Base-by-base conservation (phyloP, 2,888 invertebrate species). In the Caenorhabditis uteleia region DNA sequence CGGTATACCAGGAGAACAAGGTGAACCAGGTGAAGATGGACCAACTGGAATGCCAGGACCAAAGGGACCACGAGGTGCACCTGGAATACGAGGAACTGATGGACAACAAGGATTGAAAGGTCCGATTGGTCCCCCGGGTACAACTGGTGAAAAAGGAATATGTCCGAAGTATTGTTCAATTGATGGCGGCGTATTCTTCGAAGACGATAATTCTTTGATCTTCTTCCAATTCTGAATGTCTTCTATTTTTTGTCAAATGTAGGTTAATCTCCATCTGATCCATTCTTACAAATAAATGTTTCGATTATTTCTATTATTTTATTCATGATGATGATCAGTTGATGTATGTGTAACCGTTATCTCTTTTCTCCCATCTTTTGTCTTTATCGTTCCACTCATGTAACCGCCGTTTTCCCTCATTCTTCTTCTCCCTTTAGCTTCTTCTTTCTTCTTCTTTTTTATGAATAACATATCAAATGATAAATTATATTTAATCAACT, bases 71-170 rank as follows among this genome's bases (percentile, higher is more conserved):
- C 42, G 55, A 0, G 65, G 65, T 31, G 21, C 43, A 10, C 47
- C 59, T 4, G 65, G 65, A 43, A 55, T 55, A n/a, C 65, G 55
- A 6, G 65, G 65, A 39, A 59, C 43, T n/a, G 66, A 60, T 42
- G 60, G 60, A 20, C 60, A 60, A 16, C 50, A 55, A 6, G 65
- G 77, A 45, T 33, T 59, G 3, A 42, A 59, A 34, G 75, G 77
- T 23, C 75, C 74, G 0, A 55, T 54, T 4, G 77, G 77, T 16
- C 62, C 65, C 12, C 66, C 70, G 12, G 71, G 75, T 21, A 45
- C 43, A 16, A 46, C 66, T 1, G 70, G 75, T 36, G 59, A 65
- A 34, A 23, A 44, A 5, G 65, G 65, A 38, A 59, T 65, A 10
- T 65, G 65, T 59, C 65, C 65, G 20, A 65, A 59, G 51, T 65